Evolutionary conservation across 1,140 invertebrate species (phyloP).

Genomic region (Lamellibrachia luymesi): DNA sequence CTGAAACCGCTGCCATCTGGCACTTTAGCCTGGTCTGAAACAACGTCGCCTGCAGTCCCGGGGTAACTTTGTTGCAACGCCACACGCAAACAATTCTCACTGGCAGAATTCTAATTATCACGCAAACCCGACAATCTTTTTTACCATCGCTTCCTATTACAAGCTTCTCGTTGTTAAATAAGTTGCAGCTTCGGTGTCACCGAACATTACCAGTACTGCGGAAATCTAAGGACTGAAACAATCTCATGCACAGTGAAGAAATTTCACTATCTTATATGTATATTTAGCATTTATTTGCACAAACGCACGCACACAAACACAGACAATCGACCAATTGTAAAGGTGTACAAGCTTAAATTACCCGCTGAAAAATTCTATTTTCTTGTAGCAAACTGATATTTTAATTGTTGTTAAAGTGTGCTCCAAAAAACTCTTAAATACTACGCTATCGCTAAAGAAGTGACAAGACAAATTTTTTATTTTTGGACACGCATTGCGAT

Average conservation of each 20-base stretch:
- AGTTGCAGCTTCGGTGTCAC: background rate
- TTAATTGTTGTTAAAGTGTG: background rate
- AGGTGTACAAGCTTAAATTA: background rate
- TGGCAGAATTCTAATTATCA: background rate
- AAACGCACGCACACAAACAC: background rate
- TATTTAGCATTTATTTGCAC: background rate
- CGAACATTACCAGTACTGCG: background rate
- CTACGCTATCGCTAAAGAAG: background rate
- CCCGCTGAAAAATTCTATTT: background rate
- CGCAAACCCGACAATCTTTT: background rate
- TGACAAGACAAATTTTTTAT: background rate
- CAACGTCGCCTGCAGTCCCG: background rate
- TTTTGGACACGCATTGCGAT: background rate
- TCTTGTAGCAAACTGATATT: constrained; percentile 5
- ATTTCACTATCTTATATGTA: background rate
- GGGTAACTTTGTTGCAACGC: background rate
- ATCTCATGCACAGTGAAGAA: background rate
- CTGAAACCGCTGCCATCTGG: background rate
- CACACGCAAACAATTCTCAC: background rate
- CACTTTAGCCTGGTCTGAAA: background rate
- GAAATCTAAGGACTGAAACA: background rate
- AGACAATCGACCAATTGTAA: background rate
- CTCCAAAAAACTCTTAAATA: background rate
- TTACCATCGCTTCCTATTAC: background rate
- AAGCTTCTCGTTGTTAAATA: constrained; percentile 4